phyloP scores from a whole-genome alignment of 2,797 vertebrate species.

The Denticeps clupeoides region DNA sequence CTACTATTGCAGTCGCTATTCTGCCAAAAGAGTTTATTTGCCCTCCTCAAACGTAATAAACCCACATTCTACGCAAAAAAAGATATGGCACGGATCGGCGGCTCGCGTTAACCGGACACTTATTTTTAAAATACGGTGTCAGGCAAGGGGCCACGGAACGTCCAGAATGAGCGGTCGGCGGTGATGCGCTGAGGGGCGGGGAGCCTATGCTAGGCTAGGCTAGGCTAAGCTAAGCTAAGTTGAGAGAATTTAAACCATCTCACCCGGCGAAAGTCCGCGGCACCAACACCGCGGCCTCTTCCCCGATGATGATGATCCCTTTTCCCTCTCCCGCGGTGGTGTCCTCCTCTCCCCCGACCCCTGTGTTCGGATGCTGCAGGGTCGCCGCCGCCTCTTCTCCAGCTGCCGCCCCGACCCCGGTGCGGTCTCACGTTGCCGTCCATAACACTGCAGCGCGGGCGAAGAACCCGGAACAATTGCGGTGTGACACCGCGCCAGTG shows the following conservation, averaged over 20 bases:
- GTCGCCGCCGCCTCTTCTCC: slow-evolving; percentile 41
- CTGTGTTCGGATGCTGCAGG: slow-evolving; percentile 38
- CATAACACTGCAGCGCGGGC: slow-evolving; percentile 36
- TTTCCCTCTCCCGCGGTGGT: slow-evolving; percentile 46
- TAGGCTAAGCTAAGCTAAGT: background rate
- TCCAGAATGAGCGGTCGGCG: no score
- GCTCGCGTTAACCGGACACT: no score
- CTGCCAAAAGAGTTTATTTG: no score
- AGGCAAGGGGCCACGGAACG: no score
- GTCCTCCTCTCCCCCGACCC: slow-evolving; percentile 48
- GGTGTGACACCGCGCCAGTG: slow-evolving; percentile 12
- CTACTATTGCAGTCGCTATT: no score
- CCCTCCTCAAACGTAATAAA: no score
- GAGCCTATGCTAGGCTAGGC: no score
- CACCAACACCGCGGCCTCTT: slow-evolving; percentile 38
- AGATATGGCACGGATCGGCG: no score
- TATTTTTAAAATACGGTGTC: no score
- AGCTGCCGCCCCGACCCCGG: slow-evolving; percentile 37
- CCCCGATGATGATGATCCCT: slow-evolving; percentile 54
- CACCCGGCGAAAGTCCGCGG: slow-evolving; percentile 35
- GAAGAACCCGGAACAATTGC: slow-evolving; percentile 16
- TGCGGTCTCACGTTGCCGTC: slow-evolving; percentile 41
- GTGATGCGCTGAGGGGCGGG: no score
- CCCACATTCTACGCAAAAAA: no score
- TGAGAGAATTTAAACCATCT: slow-evolving; percentile 14